These are phyloP conservation scores for Menidia menidia DNA, from an alignment of 2,797 vertebrate genomes.

Conservation along the genomic window DNA sequence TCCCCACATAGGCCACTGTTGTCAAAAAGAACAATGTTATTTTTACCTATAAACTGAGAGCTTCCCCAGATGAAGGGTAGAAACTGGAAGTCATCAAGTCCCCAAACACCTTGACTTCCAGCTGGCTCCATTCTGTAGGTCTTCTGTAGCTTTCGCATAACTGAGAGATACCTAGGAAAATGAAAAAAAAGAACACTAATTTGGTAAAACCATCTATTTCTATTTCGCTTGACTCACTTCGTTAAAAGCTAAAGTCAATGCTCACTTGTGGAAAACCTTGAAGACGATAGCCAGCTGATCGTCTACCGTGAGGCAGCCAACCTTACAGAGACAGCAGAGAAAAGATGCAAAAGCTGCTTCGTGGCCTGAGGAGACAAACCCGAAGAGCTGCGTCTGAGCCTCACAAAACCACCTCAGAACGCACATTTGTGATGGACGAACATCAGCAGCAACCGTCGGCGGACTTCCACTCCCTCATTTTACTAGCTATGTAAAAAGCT, in stretches of 20 bases:
- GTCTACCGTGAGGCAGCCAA: conserved; percentile 89
- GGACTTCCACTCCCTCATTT: too few relatives aligned
- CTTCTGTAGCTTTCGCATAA: conserved; percentile 96
- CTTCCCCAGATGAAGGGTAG: conserved; percentile 98
- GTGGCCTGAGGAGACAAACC: conserved; percentile 83
- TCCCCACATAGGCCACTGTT: too few relatives aligned
- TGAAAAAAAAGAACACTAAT: too few relatives aligned
- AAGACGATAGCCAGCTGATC: conserved; percentile 96
- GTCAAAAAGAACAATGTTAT: conserved; percentile 35
- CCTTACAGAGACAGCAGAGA: conserved; percentile 96
- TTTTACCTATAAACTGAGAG: conserved; percentile 91
- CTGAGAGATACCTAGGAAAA: conserved; percentile 87
- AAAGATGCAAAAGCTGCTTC: conserved; percentile 97
- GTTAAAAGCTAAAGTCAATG: too few relatives aligned
- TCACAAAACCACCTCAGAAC: not conserved
- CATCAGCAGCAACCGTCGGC: too few relatives aligned
- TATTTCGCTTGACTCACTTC: not conserved
- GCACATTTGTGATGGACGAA: not conserved
- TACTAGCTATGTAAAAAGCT: too few relatives aligned
- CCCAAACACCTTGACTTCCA: conserved; percentile 98
- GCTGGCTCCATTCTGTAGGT: conserved; percentile 98
- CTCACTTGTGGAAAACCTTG: conserved; percentile 82
- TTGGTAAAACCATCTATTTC: too few relatives aligned
- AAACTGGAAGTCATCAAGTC: conserved; percentile 97
- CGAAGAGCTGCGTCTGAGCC: not conserved